Base-by-base conservation (phyloP, 2,797 vertebrate genomes). In the Cryptoblepharus egeriae region DNA sequence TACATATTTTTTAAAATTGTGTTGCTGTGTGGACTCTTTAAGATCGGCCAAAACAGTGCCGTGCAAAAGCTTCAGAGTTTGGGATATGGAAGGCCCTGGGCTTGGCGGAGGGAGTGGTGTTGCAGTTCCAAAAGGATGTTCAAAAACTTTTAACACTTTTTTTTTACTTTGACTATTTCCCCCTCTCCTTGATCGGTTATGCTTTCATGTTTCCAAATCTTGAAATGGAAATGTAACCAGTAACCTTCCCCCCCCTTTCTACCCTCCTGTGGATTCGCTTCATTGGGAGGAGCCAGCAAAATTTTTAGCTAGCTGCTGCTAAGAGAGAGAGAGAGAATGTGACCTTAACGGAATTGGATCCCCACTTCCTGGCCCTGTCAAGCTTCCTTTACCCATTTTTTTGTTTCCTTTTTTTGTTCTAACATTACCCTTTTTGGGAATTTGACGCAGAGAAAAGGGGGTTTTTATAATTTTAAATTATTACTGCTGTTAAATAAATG, bases 381-480 rank as follows among this genome's bases (percentile, higher is more conserved):
- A 0, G 78, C 63, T 69, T 65, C 49, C 24, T 32, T 57, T 32
- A 24, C 28, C 18, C 80, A 16, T 16, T n/a, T 7, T 71, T 81
- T 5, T 79, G 22, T 18, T 15, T 24, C 57, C 6, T 3, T 16
- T 7, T n/a, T 9, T 22, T 28, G 18, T 90, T 92, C 75, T 89
- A 94, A 91, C 93, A 85, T 92, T 49, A 0, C 91, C 93, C 89
- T 86, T 87, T 75, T 92, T 75, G 93, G 82, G 77, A 72, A 85
- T 80, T 91, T 90, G 32, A 88, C 85, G 89, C 84, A 61, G 87
- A 84, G n/a, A 63, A 57, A 73, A 94, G 92, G 93, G 93, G 95
- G 91, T 95, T 96, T 96, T 96, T 96, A 94, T 96, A 94, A 95
- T 93, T 94, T 96, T 95, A 96, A 96, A 95, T 96, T 96, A 96